Evolutionary conservation across 2,797 vertebrate species (phyloP), one percentile per base, ranked within the genome.

Genomic region (Muscicapa striata): DNA sequence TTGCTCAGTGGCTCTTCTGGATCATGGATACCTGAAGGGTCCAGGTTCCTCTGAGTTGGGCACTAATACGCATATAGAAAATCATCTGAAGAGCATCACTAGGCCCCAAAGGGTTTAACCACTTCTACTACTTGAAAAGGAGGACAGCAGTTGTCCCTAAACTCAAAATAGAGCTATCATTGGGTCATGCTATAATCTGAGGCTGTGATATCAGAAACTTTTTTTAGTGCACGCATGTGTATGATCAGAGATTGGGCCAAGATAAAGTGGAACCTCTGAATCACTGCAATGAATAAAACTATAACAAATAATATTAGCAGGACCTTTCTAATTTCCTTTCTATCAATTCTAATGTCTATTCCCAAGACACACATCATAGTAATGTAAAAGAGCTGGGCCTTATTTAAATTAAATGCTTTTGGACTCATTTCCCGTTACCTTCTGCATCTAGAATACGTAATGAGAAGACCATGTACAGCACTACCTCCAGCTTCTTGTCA

Each of bases 401-500:
- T 68, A 89, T 38, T 95, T 79, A 69, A 85, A 59, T 74, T 15
- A 15, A 45, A 34, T 36, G 26, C 23, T 66, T 95, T 77, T n/a
- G 24, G 46, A 73, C 26, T 52, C 41, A 6, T 20, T 16, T 63
- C 78, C 75, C 52, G 19, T 79, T 86, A 58, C 54, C 13, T 79
- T 34, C 40, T 34, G 27, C 58, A 51, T 54, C 32, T 67, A 77
- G 80, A 79, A 87, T 41, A 84, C 3, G 0, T 81, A 87, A 90
- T 52, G 43, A 81, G 76, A 77, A 93, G 95, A 76, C 20, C 40
- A 73, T 1, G 19, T 57, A n/a, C 41, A 26, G 16, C 1, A 0
- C 34, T 69, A 36, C 87, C 68, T 94, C 70, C 58, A 68, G 74
- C 38, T 91, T 89, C 83, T 91, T 80, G 57, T 69, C 85, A 49